Percentiles rank a stretch among this genome's conserved stretches.
phyloP scores from a whole-genome alignment of 2,888 invertebrate species.

The Agonopterix subpropinquella region DNA sequence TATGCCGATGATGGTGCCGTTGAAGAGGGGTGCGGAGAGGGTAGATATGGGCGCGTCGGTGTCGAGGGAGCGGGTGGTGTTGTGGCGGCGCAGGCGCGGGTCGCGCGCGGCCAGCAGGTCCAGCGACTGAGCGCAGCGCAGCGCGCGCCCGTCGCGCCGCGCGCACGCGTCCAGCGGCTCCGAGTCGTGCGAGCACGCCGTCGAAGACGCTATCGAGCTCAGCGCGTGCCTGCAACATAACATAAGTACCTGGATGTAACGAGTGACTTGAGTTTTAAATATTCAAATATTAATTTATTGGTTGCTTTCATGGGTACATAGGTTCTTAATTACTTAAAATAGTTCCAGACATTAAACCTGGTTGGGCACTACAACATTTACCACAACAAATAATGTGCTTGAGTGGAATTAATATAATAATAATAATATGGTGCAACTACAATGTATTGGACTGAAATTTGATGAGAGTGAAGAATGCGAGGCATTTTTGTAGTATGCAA shows the following conservation, averaged over 20 bases:
- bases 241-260: not conserved
- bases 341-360: no score
- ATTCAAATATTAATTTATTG: no score
- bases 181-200: constrained; percentile 58
- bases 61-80: constrained; percentile 54
- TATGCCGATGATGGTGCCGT: constrained; percentile 58
- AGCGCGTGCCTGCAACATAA: constrained; percentile 63
- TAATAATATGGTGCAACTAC: no score
- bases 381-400: no score
- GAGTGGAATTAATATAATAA: no score
- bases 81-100: constrained; percentile 38
- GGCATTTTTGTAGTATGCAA: no score
- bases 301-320: no score
- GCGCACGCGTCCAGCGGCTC: constrained; percentile 27
- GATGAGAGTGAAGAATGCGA: no score
- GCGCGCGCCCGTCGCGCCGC: constrained; percentile 24
- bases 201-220: constrained; percentile 80
- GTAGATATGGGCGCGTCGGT: constrained; percentile 46
- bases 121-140: constrained; percentile 45
- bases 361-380: no score
- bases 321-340: no score
- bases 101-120: constrained; percentile 31
- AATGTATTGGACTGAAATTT: no score
- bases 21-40: constrained; percentile 57
- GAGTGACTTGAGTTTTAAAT: no score